These are phyloP conservation scores for Bactericera cockerelli DNA, from an alignment of 1,140 invertebrate genomes.

Conservation along the genomic window DNA sequence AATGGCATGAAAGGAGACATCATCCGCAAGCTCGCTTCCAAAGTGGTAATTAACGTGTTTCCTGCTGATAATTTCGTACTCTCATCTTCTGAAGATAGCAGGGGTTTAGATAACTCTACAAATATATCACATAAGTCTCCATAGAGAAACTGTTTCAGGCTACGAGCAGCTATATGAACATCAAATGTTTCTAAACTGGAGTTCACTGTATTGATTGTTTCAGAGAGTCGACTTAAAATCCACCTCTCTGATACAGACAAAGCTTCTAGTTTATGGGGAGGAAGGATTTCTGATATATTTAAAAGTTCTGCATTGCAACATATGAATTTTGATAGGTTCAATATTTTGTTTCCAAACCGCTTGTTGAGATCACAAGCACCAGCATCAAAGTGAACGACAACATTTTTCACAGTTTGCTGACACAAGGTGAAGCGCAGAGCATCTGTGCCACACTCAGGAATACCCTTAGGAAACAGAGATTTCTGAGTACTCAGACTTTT, in stretches of 20 bases:
- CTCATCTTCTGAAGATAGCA: conserved; percentile 20
- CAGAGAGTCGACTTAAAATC: conserved; percentile 71
- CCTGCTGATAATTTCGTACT: conserved; percentile 25
- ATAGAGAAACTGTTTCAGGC: conserved; percentile 73
- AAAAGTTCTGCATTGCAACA: conserved; percentile 22
- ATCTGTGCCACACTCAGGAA: conserved; percentile 89
- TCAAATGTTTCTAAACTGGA: conserved; percentile 49
- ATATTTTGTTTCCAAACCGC: conserved; percentile 93
- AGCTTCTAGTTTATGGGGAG: background rate
- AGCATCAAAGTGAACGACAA: conserved; percentile 73
- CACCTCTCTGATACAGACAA: conserved; percentile 53
- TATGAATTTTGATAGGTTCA: conserved; percentile 81
- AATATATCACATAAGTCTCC: conserved; percentile 91
- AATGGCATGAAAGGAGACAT: conserved; percentile 84
- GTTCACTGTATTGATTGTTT: conserved; percentile 51
- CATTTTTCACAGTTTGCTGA: conserved; percentile 72
- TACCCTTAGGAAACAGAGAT: conserved; percentile 76
- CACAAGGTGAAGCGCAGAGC: conserved; percentile 82
- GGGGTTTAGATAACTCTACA: conserved; percentile 43
- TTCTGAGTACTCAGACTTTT: conserved; percentile 52
- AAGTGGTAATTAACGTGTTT: conserved; percentile 48
- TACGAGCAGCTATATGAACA: conserved; percentile 61
- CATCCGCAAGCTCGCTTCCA: conserved; percentile 60
- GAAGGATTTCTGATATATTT: conserved; percentile 4
- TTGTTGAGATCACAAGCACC: conserved; percentile 70